Evolutionary conservation across 1,140 invertebrate genomes (phyloP).

Genomic region (Drosophila melanica): DNA sequence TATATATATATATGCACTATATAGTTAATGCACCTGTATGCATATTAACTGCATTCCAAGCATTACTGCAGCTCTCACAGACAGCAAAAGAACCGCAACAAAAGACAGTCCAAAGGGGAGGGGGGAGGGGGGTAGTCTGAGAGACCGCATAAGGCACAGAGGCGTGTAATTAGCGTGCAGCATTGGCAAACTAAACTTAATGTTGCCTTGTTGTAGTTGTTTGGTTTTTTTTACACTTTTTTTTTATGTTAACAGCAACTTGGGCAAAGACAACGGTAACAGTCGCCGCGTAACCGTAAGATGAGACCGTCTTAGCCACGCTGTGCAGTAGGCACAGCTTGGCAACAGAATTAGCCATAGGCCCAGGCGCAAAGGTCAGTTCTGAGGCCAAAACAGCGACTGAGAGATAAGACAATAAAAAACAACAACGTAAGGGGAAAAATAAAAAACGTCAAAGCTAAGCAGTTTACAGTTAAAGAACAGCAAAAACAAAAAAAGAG

Average conservation of each 20-base stretch:
- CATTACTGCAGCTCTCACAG: conserved; percentile 24
- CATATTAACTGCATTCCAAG: conserved; percentile 79
- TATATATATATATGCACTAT: not conserved
- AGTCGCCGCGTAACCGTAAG: conserved; percentile 42
- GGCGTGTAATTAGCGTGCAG: conserved; percentile 81
- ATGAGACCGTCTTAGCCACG: conserved; percentile 18
- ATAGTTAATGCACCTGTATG: conserved; percentile 35
- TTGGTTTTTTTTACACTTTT: not conserved
- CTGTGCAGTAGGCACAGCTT: conserved; percentile 26
- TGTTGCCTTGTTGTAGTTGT: conserved; percentile 17
- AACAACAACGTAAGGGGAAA: conserved; percentile 21
- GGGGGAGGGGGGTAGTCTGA: conserved; percentile 6
- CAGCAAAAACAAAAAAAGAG: conserved; percentile 36
- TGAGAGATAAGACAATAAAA: conserved; percentile 10
- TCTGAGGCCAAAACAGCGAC: conserved; percentile 57
- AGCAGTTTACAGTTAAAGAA: conserved; percentile 63
- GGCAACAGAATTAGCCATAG: conserved; percentile 57
- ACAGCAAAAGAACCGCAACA: conserved; percentile 62
- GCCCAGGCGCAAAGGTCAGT: conserved; percentile 65
- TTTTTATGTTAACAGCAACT: conserved; percentile 1
- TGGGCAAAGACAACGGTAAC: conserved; percentile 30
- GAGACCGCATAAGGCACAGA: conserved; percentile 74
- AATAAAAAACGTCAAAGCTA: conserved; percentile 50
- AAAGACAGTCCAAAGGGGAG: not conserved
- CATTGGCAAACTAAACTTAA: conserved; percentile 65